Base-by-base conservation (phyloP, 1,140 invertebrate genomes). In the Rhagoletis pomonella region DNA sequence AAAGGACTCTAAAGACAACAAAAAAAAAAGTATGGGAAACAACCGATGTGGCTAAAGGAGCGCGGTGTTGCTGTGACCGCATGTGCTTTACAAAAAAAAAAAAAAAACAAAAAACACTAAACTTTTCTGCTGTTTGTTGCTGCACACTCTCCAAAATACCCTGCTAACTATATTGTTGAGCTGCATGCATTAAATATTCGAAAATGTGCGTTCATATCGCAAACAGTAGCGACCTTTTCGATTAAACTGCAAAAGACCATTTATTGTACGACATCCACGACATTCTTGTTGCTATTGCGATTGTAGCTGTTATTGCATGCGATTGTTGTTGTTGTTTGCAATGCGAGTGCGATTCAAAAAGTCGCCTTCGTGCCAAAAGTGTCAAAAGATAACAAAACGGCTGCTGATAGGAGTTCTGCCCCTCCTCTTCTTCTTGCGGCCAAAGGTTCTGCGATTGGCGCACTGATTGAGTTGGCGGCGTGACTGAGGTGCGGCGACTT, bases 201-300 rank as follows among this genome's bases (percentile, higher is more conserved):
- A 55, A 42, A 81, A 81, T 81, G 47, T 81, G 73, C 73, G 73
- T 81, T 47, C 9, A 44, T 55, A 81, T 81, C 73, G 19, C 73
- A 81, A 81, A 81, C 73, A 81, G 73, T 81, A 81, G 73, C 73
- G 73, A 81, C 73, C 73, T 81, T 58, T 81, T 81, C 73, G 73
- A 81, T 81, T 81, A 81, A 81, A 81, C 47, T 19, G 73, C 73
- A 81, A 81, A 81, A 81, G 47, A 81, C 73, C 73, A 81, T 81
- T 81, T 81, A 81, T 81, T 81, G 73, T 81, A 58, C 73, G 73
- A 81, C 73, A 81, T 29, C 47, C 50, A 55, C 5, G 29, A 29
- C 29, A 29, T 77, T 77, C 17, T 44, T 77, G 69, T 9, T 73
- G 67, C n/a, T 73, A 47, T 81, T 55, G 44, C 19, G 73, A 73